Evolutionary conservation across 2,888 invertebrate genomes (phyloP).

Genomic region (Balanococcus diminutus): DNA sequence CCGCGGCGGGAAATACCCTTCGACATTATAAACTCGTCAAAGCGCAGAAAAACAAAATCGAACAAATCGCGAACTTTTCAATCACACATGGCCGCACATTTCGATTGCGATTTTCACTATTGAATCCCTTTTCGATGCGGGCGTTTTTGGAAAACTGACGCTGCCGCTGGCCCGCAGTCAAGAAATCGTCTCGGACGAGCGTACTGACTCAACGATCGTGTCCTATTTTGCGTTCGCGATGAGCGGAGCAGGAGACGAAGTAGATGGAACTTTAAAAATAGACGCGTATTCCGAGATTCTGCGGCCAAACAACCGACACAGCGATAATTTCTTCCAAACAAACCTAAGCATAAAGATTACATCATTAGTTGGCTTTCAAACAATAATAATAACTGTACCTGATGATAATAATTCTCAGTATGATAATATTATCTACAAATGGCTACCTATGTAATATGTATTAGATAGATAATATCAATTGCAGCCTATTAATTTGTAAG

Average conservation of each 20-base stretch:
- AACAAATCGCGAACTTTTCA: neutral
- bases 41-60: neutral
- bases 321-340: slow-evolving; percentile 34
- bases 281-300: neutral
- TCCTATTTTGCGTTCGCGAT: slow-evolving; percentile 5
- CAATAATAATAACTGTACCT: neutral
- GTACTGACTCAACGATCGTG: slow-evolving; percentile 28
- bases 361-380: neutral
- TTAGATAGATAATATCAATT: too few species aligned
- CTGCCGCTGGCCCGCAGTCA: slow-evolving; percentile 24
- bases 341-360: slow-evolving; percentile 40
- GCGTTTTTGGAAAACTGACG: neutral
- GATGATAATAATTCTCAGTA: too few species aligned
- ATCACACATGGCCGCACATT: neutral
- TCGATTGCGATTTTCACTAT: neutral
- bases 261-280: neutral
- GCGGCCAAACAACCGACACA: neutral
- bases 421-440: too few species aligned
- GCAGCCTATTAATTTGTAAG: too few species aligned
- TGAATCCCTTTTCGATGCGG: neutral
- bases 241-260: neutral
- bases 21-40: neutral
- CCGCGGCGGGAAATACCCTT: neutral
- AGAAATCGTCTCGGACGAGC: neutral
- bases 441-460: too few species aligned